A percentile compares a stretch with the other conserved stretches of the same genome.
Conservation (phyloP, 1,140 invertebrate species). For the Oppia nitens region DNA sequence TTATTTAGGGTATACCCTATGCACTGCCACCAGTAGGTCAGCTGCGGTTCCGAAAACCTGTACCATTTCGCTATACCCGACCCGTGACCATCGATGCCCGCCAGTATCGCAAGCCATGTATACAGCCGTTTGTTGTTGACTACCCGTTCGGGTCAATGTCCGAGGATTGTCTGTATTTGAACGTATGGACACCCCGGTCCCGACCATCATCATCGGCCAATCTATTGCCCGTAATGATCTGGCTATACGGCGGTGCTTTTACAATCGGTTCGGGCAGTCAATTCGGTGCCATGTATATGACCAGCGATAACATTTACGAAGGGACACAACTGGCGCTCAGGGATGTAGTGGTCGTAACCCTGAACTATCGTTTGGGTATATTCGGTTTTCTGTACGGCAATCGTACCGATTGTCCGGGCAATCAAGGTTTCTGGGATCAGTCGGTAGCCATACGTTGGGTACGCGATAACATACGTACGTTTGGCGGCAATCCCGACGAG, state of each 20-base stretch:
- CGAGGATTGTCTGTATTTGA: neutral
- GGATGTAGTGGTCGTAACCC: slow-evolving; percentile 43
- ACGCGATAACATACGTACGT: slow-evolving; percentile 24
- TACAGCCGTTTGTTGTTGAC: neutral
- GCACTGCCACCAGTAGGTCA: slow-evolving; percentile 13
- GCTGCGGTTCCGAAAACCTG: neutral
- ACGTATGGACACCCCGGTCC: neutral
- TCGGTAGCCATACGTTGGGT: slow-evolving; percentile 29
- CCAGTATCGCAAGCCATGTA: neutral
- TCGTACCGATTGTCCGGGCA: slow-evolving; percentile 17
- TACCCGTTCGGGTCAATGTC: neutral
- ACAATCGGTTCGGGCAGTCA: slow-evolving; percentile 3
- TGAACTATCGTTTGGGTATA: slow-evolving; percentile 48
- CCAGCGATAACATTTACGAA: slow-evolving; percentile 27
- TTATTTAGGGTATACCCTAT: neutral
- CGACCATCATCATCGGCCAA: neutral
- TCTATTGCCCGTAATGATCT: slow-evolving; percentile 16
- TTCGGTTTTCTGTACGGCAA: slow-evolving; percentile 24
- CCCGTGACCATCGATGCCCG: neutral
- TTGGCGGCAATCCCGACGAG: slow-evolving; percentile 24
- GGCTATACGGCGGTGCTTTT: slow-evolving; percentile 17
- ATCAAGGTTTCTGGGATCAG: slow-evolving; percentile 29
- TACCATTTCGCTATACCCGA: neutral
- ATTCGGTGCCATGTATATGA: neutral
- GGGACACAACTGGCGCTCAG: slow-evolving; percentile 53